Percentiles rank a stretch among this genome's conserved stretches.
Conservation (phyloP, 2,888 invertebrate genomes). For the Nomada hirtipes region DNA sequence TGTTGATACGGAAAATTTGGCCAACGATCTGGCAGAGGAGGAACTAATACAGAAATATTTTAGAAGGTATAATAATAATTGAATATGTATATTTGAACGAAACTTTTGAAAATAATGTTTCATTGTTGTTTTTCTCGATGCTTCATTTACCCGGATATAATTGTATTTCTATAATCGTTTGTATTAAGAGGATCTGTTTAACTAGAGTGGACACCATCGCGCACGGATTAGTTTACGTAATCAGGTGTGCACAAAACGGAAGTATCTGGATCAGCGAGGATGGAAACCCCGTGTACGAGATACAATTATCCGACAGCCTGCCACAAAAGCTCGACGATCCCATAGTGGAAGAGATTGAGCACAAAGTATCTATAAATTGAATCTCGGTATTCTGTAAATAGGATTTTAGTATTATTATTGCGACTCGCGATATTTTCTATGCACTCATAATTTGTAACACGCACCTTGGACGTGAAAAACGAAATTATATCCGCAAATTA, state of each 20-base stretch:
- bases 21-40: conserved; percentile 4
- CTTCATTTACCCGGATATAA: background rate
- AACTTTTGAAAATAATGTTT: background rate
- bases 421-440: background rate
- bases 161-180: background rate
- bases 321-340: conserved; percentile 64
- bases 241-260: conserved; percentile 80
- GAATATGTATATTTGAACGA: background rate
- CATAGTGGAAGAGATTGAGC: background rate
- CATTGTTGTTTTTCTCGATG: background rate
- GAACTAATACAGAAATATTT: conserved; percentile 63
- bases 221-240: conserved; percentile 78
- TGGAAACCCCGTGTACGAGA: conserved; percentile 80
- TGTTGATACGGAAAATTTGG: conserved; percentile 52
- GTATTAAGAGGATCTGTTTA: background rate
- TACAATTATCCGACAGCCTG: conserved; percentile 76
- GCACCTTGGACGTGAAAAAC: no score
- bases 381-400: background rate
- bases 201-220: conserved; percentile 78
- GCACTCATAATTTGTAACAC: background rate
- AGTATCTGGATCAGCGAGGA: conserved; percentile 82
- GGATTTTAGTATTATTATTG: conserved; percentile 8
- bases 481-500: background rate
- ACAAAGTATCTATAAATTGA: background rate
- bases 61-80: conserved; percentile 59